phyloP scores from a whole-genome alignment of 2,797 vertebrate species.

The Garrulus glandarius region DNA sequence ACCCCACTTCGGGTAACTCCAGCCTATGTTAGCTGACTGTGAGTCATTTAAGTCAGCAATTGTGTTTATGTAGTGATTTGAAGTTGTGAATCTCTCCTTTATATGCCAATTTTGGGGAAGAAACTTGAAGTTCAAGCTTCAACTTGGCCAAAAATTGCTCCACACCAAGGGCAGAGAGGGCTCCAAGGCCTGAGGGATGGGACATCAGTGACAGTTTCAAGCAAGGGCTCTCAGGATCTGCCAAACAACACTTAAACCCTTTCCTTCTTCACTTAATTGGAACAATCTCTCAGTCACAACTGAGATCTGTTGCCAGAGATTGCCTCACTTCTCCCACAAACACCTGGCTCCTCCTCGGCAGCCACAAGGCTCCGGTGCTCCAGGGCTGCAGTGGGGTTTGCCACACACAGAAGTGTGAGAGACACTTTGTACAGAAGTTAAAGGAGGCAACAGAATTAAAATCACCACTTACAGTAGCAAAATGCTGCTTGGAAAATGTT shows the following conservation, averaged over 20 bases:
- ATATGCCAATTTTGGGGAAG: not conserved
- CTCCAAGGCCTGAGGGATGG: not conserved
- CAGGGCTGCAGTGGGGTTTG: not conserved
- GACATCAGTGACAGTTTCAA: not conserved
- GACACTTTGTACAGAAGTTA: not conserved
- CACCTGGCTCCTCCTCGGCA: not conserved
- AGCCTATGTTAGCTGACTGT: not conserved
- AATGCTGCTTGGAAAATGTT: not conserved
- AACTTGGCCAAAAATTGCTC: not conserved
- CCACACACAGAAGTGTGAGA: not conserved
- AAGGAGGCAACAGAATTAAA: not conserved
- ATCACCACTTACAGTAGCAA: not conserved
- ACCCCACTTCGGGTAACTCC: not conserved
- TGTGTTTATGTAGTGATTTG: not conserved
- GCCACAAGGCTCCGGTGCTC: rapidly evolving
- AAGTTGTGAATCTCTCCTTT: not conserved
- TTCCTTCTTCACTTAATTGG: not conserved
- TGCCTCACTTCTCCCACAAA: not conserved
- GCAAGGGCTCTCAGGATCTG: not conserved
- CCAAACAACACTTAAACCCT: not conserved
- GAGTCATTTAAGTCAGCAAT: not conserved
- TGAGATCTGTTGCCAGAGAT: not conserved
- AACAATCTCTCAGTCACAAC: not conserved
- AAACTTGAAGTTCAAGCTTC: not conserved
- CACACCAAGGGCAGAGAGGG: not conserved